Conservation (phyloP, 2,797 vertebrate genomes). For the Acanthurus lineatus region DNA sequence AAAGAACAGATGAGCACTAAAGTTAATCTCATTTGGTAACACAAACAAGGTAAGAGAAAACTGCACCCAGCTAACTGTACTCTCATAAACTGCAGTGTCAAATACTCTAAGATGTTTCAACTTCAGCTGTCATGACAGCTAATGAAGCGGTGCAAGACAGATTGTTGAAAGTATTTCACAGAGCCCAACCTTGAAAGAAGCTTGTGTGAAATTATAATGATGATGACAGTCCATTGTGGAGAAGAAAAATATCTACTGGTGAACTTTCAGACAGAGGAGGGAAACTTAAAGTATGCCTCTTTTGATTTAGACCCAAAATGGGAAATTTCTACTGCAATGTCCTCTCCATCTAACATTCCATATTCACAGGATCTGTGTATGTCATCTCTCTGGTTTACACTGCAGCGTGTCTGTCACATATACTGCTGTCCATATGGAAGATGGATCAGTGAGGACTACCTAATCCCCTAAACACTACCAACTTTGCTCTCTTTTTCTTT, state of each 20-base stretch:
- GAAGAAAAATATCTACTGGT: not conserved
- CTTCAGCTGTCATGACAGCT: not conserved
- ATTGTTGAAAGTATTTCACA: not conserved
- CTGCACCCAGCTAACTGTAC: slow-evolving; percentile 3
- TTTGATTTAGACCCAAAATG: slow-evolving; percentile 34
- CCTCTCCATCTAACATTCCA: slow-evolving; percentile 39
- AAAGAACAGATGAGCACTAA: not conserved
- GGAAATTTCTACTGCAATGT: slow-evolving; percentile 12
- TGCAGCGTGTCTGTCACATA: slow-evolving; percentile 12
- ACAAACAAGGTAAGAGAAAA: slow-evolving; percentile 41
- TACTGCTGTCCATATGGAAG: slow-evolving; percentile 57
- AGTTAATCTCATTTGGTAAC: not conserved
- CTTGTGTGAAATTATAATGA: not conserved
- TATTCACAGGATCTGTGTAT: slow-evolving; percentile 42
- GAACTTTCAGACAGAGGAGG: slow-evolving; percentile 13
- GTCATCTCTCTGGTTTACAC: slow-evolving; percentile 28
- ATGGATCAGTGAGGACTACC: slow-evolving; percentile 14
- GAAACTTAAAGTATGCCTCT: slow-evolving; percentile 19
- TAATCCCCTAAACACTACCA: slow-evolving; percentile 61
- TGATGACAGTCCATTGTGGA: not conserved
- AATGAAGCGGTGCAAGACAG: not conserved
- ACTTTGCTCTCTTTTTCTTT: slow-evolving; percentile 59
- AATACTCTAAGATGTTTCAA: not conserved
- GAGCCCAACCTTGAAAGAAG: not conserved
- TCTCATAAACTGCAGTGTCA: not conserved